Evolutionary conservation across 30 jellyfish, hydroid and myxozoan genomes (phyloP).

Genomic region (Chironex yamaguchii): DNA sequence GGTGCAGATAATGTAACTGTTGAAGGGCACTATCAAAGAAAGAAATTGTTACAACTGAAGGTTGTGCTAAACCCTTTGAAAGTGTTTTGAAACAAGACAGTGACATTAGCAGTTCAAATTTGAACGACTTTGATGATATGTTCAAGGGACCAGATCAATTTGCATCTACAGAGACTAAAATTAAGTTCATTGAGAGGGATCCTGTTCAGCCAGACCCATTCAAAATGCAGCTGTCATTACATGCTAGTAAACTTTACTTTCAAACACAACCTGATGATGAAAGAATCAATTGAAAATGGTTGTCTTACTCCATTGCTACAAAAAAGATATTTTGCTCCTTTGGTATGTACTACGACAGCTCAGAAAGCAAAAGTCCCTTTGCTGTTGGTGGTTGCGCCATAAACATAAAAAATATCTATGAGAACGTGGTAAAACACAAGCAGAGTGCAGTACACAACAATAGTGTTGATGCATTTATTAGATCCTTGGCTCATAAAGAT

Average conservation of each 20-base stretch:
- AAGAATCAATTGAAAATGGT: not conserved
- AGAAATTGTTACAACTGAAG: no score
- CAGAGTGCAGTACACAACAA: not conserved
- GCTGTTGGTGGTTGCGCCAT: not conserved
- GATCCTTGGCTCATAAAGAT: not conserved
- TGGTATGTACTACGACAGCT: not conserved
- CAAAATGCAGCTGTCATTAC: not conserved
- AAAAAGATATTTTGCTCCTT: not conserved
- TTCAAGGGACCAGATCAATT: no score
- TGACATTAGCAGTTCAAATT: no score
- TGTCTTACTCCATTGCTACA: not conserved
- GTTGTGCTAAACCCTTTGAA: no score
- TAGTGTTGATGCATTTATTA: not conserved
- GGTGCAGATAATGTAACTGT: no score
- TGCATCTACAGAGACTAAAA: no score
- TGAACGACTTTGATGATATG: no score
- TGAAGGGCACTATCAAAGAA: no score
- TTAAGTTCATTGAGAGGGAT: not conserved
- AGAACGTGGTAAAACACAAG: not conserved
- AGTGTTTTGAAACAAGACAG: no score
- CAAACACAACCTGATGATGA: slow-evolving; percentile 2
- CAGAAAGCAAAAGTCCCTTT: not conserved
- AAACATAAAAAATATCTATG: not conserved
- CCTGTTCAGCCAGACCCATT: not conserved
- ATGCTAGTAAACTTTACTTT: not conserved